Conservation (phyloP, 2,797 vertebrate genomes). For the Myotis myotis region DNA sequence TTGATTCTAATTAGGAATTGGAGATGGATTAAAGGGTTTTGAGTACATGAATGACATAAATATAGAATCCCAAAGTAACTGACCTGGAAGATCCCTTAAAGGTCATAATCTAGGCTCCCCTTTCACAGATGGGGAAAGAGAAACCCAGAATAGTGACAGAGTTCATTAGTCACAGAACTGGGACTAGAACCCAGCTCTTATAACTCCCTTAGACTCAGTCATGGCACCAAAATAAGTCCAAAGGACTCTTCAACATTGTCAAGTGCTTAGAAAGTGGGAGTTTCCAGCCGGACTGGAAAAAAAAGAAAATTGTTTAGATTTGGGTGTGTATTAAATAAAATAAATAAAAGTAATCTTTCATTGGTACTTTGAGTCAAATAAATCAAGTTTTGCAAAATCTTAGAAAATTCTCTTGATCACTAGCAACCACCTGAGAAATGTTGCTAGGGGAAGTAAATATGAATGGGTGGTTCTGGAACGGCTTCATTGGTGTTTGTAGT, state of each 20-base stretch:
- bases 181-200: background rate
- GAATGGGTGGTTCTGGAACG: slow-evolving; percentile 71
- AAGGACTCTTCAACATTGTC: background rate
- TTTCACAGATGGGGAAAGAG: background rate
- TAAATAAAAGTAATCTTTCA: slow-evolving; percentile 4
- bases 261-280: slow-evolving; percentile 8
- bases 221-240: background rate
- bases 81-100: background rate
- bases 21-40: slow-evolving; percentile 1
- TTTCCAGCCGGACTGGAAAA: background rate
- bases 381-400: slow-evolving; percentile 52
- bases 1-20: slow-evolving; percentile 33
- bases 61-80: background rate
- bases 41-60: background rate
- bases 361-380: background rate
- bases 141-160: background rate
- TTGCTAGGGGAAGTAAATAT: slow-evolving; percentile 66
- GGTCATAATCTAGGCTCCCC: background rate
- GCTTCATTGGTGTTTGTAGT: slow-evolving; percentile 76
- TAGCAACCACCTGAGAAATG: slow-evolving; percentile 74
- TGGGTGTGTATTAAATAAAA: slow-evolving; percentile 35
- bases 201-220: background rate
- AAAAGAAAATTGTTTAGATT: slow-evolving; percentile 33
- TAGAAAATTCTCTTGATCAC: slow-evolving; percentile 71
- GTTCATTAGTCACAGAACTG: background rate